Evolutionary conservation across 2,113 vertebrate genomes (phyloP), one percentile per base, ranked within the genome.

Genomic region (Takifugu bimaculatus): DNA sequence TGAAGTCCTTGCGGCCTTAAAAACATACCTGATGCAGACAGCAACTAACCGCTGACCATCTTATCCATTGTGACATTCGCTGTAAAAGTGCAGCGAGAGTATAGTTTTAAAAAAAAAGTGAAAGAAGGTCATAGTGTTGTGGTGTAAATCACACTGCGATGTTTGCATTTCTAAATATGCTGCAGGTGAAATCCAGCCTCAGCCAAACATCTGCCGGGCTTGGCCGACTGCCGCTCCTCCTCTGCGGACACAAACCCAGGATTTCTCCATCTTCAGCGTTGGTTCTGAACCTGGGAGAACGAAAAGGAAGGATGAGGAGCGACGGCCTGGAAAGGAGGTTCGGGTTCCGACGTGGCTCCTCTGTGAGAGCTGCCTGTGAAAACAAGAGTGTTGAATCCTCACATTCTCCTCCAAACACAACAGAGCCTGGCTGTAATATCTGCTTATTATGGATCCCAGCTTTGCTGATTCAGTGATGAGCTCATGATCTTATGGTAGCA

Each of bases 391-490:
- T 27, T 39, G 61, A 53, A 68, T 77, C 54, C 45, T 60, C 66
- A 62, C 55, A 74, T 66, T 7, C 60, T 67, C 66, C 72, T 85
- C 78, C 80, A 73, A 85, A 76, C 76, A 78, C 73, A 85, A 79
- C 83, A 72, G 54, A 2, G 60, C 49, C 79, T 73, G 80, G 77
- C 71, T 69, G 66, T 74, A 76, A 82, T 49, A 44, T 76, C 72
- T 50, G 74, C 69, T 81, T 83, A 70, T 84, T 78, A 81, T 73
- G 70, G 75, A 71, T 72, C 56, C 20, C 27, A 60, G 51, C 66
- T 77, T 42, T 74, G 70, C 77, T 86, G 75, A 79, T 85, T 82
- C 73, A 76, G 79, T 54, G 70, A 70, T 85, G 85, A 88, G 55
- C 81, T 88, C 80, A 79, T 75, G 60, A 63, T 75, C 52, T 12